These are phyloP conservation scores for Chaetodon auriga DNA, from an alignment of 2,113 vertebrate species.

Conservation along the genomic window DNA sequence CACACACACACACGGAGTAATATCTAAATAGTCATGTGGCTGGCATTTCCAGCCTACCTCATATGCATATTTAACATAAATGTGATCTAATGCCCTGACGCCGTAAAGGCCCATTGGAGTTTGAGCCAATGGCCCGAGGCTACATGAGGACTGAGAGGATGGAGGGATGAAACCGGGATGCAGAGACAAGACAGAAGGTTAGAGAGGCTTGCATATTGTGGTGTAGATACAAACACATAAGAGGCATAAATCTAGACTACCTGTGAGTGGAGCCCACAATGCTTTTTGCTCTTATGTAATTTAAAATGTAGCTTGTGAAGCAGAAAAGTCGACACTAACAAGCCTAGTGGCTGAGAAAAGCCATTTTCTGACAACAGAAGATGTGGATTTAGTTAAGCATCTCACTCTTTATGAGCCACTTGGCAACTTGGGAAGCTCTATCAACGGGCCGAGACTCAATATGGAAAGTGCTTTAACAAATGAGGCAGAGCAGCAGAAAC, in stretches of 20 bases:
- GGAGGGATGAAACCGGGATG: background rate
- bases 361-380: conserved; percentile 45
- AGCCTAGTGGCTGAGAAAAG: conserved; percentile 31
- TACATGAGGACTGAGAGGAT: conserved; percentile 10
- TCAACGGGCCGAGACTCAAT: conserved; percentile 32
- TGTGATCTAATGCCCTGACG: conserved; percentile 53
- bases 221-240: conserved; percentile 5
- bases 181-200: background rate
- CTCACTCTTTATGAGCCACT: conserved; percentile 49
- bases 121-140: conserved; percentile 42
- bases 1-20: background rate
- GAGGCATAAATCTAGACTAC: conserved; percentile 33
- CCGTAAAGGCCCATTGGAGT: conserved; percentile 37
- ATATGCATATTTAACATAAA: conserved; percentile 56
- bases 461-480: conserved; percentile 73
- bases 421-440: conserved; percentile 36
- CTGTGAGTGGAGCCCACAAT: background rate
- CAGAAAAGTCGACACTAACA: conserved; percentile 33
- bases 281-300: conserved; percentile 20
- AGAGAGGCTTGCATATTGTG: background rate
- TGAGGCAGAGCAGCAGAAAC: conserved; percentile 58
- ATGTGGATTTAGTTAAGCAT: conserved; percentile 56
- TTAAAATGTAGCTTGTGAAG: conserved; percentile 40
- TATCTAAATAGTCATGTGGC: conserved; percentile 26
- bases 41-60: conserved; percentile 35